phyloP scores from a whole-genome alignment of 2,888 invertebrate genomes.

The Trachelus iudaicus region DNA sequence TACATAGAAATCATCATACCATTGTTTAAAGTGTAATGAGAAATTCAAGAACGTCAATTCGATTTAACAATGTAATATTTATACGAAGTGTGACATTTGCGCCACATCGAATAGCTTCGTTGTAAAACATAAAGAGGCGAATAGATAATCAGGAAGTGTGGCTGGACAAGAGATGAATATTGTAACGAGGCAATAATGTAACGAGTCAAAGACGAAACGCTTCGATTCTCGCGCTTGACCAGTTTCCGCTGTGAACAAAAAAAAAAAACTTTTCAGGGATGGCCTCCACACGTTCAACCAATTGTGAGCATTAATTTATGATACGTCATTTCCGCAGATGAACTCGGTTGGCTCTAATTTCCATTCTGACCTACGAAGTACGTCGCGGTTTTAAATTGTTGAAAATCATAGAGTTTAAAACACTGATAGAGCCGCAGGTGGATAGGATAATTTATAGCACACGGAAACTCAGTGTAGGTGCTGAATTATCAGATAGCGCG shows the following conservation, averaged over 20 bases:
- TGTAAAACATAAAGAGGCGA: not conserved
- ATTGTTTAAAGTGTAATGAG: not conserved
- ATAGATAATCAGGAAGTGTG: not conserved
- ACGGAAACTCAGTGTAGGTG: not conserved
- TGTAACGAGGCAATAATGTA: not conserved
- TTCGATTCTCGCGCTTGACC: not conserved
- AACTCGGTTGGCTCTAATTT: not conserved
- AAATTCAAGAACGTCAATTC: not conserved
- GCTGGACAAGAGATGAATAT: not conserved
- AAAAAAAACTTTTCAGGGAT: not conserved
- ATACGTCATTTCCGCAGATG: not conserved
- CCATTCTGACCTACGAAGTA: not conserved
- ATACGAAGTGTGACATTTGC: too few relatives aligned
- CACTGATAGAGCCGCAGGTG: not conserved
- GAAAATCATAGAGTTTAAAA: not conserved
- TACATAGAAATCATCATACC: not conserved
- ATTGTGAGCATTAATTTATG: not conserved
- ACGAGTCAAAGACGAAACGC: not conserved
- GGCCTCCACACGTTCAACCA: not conserved
- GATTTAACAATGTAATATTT: not conserved
- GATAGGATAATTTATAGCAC: not conserved
- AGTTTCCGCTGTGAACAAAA: not conserved
- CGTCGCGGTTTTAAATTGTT: slow-evolving; percentile 2
- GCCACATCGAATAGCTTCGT: not conserved
- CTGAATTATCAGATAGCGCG: not conserved